Evolutionary conservation across 2,888 invertebrate species (phyloP).

Genomic region (Drosophila paramelanica): DNA sequence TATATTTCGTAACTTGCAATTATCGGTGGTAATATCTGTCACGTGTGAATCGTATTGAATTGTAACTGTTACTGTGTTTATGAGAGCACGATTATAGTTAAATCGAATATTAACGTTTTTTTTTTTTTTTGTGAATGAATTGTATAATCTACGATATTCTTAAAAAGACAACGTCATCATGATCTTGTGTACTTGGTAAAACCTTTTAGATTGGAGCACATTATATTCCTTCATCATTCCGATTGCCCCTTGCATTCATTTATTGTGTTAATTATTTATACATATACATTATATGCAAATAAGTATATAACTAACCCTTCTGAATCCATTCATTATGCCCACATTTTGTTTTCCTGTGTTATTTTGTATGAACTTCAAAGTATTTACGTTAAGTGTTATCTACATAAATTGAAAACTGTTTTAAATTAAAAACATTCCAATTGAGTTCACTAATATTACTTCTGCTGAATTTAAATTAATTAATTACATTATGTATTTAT

Average conservation of each 20-base stretch:
- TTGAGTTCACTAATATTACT: constrained; percentile 11
- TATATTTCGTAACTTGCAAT: background rate
- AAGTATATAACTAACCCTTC: constrained; percentile 30
- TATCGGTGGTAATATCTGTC: constrained; percentile 18
- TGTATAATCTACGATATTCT: background rate
- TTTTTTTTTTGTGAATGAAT: background rate
- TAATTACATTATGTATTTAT: constrained; percentile 1
- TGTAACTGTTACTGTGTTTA: constrained; percentile 5
- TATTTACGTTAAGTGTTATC: constrained; percentile 62
- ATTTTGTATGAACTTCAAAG: constrained; percentile 23
- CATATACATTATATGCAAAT: constrained; percentile 9
- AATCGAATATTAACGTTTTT: background rate
- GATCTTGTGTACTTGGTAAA: constrained; percentile 13
- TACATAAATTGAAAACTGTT: constrained; percentile 33
- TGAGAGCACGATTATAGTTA: constrained; percentile 7
- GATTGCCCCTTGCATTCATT: constrained; percentile 49
- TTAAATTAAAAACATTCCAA: constrained; percentile 53
- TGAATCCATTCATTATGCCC: constrained; percentile 6
- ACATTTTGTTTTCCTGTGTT: constrained; percentile 13
- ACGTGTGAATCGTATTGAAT: constrained; percentile 10
- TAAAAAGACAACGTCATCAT: background rate
- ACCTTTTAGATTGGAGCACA: constrained; percentile 2
- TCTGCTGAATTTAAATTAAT: constrained; percentile 39
- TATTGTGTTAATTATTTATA: constrained; percentile 27
- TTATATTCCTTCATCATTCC: constrained; percentile 23